phyloP scores from a whole-genome alignment of 2,888 invertebrate species.

The Aradus depressus region DNA sequence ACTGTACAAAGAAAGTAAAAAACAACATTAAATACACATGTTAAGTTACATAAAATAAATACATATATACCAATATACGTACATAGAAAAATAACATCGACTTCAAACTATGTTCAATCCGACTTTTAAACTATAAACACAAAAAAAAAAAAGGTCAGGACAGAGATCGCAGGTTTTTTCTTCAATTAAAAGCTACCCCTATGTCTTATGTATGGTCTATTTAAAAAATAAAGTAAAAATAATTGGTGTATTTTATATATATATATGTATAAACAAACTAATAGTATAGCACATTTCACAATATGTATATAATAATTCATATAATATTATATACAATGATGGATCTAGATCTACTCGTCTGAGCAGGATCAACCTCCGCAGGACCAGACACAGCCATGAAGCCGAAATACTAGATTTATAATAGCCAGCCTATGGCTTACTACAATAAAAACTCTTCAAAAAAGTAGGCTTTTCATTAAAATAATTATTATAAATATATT shows the following conservation, averaged over 20 bases:
- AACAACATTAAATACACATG: conserved; percentile 19
- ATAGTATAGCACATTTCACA: conserved; percentile 10
- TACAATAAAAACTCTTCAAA: conserved; percentile 17
- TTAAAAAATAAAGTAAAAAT: conserved; percentile 17
- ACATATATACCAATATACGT: conserved; percentile 20
- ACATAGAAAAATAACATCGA: conserved; percentile 25
- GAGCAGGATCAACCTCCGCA: conserved; percentile 16
- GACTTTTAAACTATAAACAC: conserved; percentile 12
- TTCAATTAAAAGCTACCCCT: conserved; percentile 16
- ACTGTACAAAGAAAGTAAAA: conserved; percentile 19
- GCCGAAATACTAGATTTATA: conserved; percentile 19
- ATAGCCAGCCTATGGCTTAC: conserved; percentile 17
- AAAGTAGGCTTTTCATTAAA: conserved; percentile 7
- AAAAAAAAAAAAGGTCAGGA: conserved; percentile 18
- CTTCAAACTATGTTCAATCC: conserved; percentile 21
- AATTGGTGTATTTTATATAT: conserved; percentile 14
- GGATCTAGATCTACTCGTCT: conserved; percentile 9
- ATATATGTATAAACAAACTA: conserved; percentile 14
- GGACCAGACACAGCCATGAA: conserved; percentile 21
- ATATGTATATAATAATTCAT: background rate
- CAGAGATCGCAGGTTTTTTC: conserved; percentile 14
- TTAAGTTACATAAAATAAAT: conserved; percentile 20
- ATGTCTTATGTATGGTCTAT: conserved; percentile 15
- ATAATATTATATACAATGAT: conserved; percentile 17
- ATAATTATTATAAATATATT: conserved; percentile 16